phyloP scores from a whole-genome alignment of 2,113 vertebrate genomes.

The Argyrosomus japonicus region DNA sequence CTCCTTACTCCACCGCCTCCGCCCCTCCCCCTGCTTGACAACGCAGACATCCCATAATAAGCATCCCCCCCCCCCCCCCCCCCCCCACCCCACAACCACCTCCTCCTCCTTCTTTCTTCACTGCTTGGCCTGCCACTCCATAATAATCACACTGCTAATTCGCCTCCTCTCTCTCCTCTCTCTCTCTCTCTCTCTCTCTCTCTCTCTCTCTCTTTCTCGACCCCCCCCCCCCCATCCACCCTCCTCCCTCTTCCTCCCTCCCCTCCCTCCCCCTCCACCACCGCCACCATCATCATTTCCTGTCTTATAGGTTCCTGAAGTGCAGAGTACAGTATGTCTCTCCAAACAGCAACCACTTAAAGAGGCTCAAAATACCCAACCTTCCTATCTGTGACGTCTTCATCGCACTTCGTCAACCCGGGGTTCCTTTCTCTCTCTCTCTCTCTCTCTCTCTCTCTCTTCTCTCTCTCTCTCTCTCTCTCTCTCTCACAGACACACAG shows the following conservation, averaged over 20 bases:
- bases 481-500: constrained; percentile 1
- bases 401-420: constrained; percentile 30
- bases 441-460: constrained; percentile 21
- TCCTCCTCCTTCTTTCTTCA: constrained; percentile 53
- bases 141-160: constrained; percentile 79
- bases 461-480: constrained; percentile 32
- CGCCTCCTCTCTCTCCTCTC: constrained; percentile 37
- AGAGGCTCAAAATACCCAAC: constrained; percentile 52
- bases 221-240: background rate
- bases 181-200: constrained; percentile 12
- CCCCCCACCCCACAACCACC: constrained; percentile 40
- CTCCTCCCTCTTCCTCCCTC: background rate
- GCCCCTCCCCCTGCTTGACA: constrained; percentile 79
- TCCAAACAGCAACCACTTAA: constrained; percentile 55
- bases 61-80: constrained; percentile 57
- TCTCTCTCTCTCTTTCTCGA: background rate
- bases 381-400: constrained; percentile 59
- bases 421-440: constrained; percentile 40
- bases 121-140: constrained; percentile 69
- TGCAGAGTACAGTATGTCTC: constrained; percentile 59
- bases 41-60: constrained; percentile 84
- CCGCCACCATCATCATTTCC: constrained; percentile 67
- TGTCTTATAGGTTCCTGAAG: constrained; percentile 69
- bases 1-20: constrained; percentile 27
- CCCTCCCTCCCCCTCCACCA: background rate